Percentiles rank a stretch among this genome's conserved stretches.
Conservation (phyloP, 2,888 invertebrate genomes). For the Tetheella fluctuosa region DNA sequence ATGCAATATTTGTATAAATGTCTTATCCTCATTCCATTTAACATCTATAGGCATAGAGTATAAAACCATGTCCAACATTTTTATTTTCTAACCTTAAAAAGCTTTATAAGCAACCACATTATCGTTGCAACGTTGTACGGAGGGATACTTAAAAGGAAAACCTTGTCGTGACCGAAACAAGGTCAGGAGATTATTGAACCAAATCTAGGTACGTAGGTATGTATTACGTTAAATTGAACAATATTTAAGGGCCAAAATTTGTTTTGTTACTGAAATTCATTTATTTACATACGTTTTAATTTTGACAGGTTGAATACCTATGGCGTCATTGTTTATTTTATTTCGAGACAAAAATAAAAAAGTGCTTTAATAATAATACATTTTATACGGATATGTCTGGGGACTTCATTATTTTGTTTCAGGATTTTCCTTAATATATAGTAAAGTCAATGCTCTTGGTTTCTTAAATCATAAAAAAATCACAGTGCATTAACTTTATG, state of each 20-base stretch:
- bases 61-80: constrained; percentile 2
- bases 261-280: background rate
- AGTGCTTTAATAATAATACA: too few species aligned
- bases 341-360: too few species aligned
- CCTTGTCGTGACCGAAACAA: constrained; percentile 11
- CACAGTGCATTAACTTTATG: too few species aligned
- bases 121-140: background rate
- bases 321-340: too few species aligned
- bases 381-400: too few species aligned
- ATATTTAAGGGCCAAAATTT: background rate
- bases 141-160: constrained; percentile 15
- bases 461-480: too few species aligned
- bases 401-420: too few species aligned
- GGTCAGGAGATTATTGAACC: constrained; percentile 3
- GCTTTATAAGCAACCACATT: background rate
- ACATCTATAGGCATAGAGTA: background rate
- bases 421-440: too few species aligned
- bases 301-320: too few species aligned
- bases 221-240: background rate
- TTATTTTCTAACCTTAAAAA: background rate
- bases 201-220: background rate
- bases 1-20: too few species aligned
- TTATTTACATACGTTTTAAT: too few species aligned
- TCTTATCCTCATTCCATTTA: background rate
- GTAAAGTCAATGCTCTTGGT: too few species aligned